These are phyloP conservation scores for Parazoanthus atlanticus DNA, from an alignment of 92 coral and sea anemone genomes.

Conservation along the genomic window DNA sequence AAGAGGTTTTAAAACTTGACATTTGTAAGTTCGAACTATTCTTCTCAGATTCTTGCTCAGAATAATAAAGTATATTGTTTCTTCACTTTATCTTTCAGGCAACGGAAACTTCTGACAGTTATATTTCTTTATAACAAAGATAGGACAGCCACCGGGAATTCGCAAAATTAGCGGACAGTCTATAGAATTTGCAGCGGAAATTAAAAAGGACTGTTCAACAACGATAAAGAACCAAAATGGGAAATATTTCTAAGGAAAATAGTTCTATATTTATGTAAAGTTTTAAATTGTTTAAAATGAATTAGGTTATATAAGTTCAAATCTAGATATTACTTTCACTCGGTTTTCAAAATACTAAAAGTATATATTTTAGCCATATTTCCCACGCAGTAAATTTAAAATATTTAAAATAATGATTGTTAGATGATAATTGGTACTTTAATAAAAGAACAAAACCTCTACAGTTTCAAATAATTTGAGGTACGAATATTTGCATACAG, in stretches of 20 bases:
- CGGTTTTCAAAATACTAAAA: neutral
- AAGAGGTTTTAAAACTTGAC: neutral
- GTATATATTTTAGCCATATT: neutral
- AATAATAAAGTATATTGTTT: neutral
- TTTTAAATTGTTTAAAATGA: too few species aligned
- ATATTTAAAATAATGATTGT: too few species aligned
- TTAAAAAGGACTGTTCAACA: constrained; percentile 1
- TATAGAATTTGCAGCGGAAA: constrained; percentile 6
- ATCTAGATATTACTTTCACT: neutral
- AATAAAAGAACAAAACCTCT: neutral
- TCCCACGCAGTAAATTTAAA: neutral
- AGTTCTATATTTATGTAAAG: neutral
- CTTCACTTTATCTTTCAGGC: neutral
- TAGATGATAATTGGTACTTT: neutral
- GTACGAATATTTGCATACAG: neutral
- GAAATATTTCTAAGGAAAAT: neutral
- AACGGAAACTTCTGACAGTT: constrained; percentile 19
- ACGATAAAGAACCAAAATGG: neutral
- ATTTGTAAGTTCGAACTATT: neutral
- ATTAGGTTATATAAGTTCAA: too few species aligned
- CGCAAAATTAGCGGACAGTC: constrained; percentile 11
- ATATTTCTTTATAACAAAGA: neutral
- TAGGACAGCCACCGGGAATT: constrained; percentile 20
- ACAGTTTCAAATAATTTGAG: neutral
- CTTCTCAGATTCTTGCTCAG: neutral